phyloP scores from a whole-genome alignment of 2,888 invertebrate genomes.

The Cremastinae sp. region DNA sequence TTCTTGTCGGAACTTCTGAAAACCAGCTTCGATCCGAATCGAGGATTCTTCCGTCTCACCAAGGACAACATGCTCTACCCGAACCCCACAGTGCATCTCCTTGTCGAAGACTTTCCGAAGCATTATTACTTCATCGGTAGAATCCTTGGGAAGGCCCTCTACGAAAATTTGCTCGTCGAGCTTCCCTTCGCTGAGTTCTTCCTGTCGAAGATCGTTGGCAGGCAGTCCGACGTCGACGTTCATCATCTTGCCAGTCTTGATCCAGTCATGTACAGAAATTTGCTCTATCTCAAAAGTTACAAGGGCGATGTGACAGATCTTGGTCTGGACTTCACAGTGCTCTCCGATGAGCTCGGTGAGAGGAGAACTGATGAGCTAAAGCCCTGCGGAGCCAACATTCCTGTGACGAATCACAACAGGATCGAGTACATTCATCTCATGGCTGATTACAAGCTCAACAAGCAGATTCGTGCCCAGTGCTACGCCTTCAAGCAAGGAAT shows the following conservation, averaged over 20 bases:
- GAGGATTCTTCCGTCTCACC: conserved; percentile 95
- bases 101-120: conserved; percentile 92
- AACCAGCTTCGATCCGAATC: conserved; percentile 97
- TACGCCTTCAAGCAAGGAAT: conserved; percentile 94
- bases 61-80: conserved; percentile 97
- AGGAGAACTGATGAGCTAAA: conserved; percentile 95
- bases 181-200: conserved; percentile 98
- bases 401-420: conserved; percentile 94
- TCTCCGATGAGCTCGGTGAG: conserved; percentile 94
- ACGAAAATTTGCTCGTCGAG: conserved; percentile 96
- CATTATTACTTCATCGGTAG: conserved; percentile 96
- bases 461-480: conserved; percentile 93
- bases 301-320: conserved; percentile 92
- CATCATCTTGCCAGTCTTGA: conserved; percentile 97
- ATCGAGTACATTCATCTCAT: conserved; percentile 98
- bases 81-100: conserved; percentile 93
- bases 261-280: conserved; percentile 94
- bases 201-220: conserved; percentile 92
- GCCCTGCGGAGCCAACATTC: conserved; percentile 93
- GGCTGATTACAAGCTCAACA: conserved; percentile 97
- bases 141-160: conserved; percentile 96
- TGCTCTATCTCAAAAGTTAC: conserved; percentile 93
- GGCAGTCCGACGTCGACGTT: conserved; percentile 89
- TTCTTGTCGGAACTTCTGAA: conserved; percentile 96
- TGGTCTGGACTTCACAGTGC: conserved; percentile 95